phyloP scores from a whole-genome alignment of 2,797 vertebrate species.

The Melanogrammus aeglefinus region DNA sequence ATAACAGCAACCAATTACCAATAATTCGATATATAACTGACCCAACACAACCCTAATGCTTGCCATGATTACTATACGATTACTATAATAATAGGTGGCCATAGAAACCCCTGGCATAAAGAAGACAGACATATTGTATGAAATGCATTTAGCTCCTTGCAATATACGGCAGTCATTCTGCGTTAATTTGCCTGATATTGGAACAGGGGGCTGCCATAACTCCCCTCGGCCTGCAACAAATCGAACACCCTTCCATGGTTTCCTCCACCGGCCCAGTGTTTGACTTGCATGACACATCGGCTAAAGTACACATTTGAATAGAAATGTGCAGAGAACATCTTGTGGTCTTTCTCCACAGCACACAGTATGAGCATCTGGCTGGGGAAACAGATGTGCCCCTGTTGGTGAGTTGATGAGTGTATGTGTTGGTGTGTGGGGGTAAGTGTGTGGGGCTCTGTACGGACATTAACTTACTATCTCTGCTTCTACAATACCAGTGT shows the following conservation, averaged over 20 bases:
- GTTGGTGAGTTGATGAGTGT: constrained; percentile 17
- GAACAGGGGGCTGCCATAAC: constrained; percentile 35
- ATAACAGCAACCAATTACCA: constrained; percentile 17
- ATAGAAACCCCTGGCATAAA: constrained; percentile 13
- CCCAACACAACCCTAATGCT: constrained; percentile 34
- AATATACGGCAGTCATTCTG: constrained; percentile 28
- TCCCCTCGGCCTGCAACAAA: constrained; percentile 21
- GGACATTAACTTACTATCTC: not conserved
- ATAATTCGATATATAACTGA: constrained; percentile 33
- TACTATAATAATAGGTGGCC: constrained; percentile 46
- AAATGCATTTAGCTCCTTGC: constrained; percentile 20
- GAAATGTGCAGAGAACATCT: not conserved
- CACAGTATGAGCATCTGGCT: not conserved
- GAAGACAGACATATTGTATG: constrained; percentile 22
- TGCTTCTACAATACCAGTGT: not conserved
- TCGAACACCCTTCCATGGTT: constrained; percentile 26
- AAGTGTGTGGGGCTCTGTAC: constrained; percentile 25
- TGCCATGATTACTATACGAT: constrained; percentile 41
- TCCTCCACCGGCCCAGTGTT: constrained; percentile 11
- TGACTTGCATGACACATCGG: constrained; percentile 39
- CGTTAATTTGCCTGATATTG: constrained; percentile 17
- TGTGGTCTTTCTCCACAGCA: not conserved
- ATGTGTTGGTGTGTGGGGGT: constrained; percentile 28
- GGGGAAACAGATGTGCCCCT: not conserved
- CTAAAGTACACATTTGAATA: constrained; percentile 14